Evolutionary conservation across 1,140 invertebrate species (phyloP), one percentile per base, ranked within the genome.

Genomic region (Aradophagus sp.): DNA sequence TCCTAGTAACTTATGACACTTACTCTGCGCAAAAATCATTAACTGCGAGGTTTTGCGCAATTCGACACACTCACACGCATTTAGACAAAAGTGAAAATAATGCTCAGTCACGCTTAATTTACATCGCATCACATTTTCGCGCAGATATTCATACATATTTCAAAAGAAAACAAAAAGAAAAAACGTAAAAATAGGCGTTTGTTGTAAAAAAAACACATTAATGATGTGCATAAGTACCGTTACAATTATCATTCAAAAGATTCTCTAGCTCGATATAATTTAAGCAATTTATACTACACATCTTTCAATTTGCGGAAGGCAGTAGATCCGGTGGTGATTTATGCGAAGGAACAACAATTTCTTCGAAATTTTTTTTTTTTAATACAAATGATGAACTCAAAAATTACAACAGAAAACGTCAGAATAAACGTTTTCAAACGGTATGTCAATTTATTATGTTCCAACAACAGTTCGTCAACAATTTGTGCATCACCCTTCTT

Each of bases 1-100:
- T 66, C 31, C 35, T 15, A 59, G 47, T 53, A 67, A 47, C 47
- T 47, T 68, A 68, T 68, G 65, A 68, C 65, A 68, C 65, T 68
- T 68, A 7, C 41, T 13, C 65, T 52, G 47, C 41, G 53, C 55
- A 61, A 59, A 53, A 39, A 26, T 67, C 45, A 58, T 53, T 52
- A 35, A 36, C 58, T 61, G 65, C 53, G 55, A 61, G 65, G 65
- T 61, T 59, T 61, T 44, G 44, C 45, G 39, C 63, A 52, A 53
- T 47, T 36, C 20, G 29, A 59, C 39, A 13, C 13, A 39, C 35
- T n/a, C 34, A 31, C 48, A 63, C 13, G 35, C 34, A 34, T 27
- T 35, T 35, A 7, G 4, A 26, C 44, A 50, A 23, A n/a, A n/a
- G n/a, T n/a, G 14, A 53, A 52, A 63, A 39, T 63, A 15, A 32